Conservation (phyloP, 2,113 vertebrate species). For the Willisornis vidua region DNA sequence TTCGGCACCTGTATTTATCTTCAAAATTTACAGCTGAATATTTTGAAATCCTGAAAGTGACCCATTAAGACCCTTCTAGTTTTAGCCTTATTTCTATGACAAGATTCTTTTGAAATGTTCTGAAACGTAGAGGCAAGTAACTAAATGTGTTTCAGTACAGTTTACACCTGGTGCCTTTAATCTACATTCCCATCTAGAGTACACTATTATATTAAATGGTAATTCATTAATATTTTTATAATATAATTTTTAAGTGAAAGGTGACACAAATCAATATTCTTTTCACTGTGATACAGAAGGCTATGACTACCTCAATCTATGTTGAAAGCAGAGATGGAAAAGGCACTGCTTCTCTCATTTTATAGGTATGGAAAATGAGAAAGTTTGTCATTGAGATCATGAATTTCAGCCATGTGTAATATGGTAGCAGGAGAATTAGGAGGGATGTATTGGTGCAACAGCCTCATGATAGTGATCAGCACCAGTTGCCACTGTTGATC, state of each 20-base stretch:
- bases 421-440: not conserved
- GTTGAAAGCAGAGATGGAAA: not conserved
- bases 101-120: not conserved
- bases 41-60: not conserved
- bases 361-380: not conserved
- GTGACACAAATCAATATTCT: not conserved
- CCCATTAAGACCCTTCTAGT: not conserved
- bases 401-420: not conserved
- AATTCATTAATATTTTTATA: not conserved
- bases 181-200: not conserved
- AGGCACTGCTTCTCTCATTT: not conserved
- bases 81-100: not conserved
- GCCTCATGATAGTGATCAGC: not conserved
- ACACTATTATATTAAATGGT: not conserved
- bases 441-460: not conserved
- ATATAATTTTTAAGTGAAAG: not conserved
- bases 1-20: not conserved
- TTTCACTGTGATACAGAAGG: not conserved
- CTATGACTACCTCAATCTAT: not conserved
- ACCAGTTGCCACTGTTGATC: not conserved
- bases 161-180: not conserved
- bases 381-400: not conserved
- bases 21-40: not conserved
- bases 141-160: not conserved
- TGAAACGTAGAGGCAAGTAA: not conserved